phyloP scores from a whole-genome alignment of 1,140 invertebrate species.

The Dreissena rostriformis region DNA sequence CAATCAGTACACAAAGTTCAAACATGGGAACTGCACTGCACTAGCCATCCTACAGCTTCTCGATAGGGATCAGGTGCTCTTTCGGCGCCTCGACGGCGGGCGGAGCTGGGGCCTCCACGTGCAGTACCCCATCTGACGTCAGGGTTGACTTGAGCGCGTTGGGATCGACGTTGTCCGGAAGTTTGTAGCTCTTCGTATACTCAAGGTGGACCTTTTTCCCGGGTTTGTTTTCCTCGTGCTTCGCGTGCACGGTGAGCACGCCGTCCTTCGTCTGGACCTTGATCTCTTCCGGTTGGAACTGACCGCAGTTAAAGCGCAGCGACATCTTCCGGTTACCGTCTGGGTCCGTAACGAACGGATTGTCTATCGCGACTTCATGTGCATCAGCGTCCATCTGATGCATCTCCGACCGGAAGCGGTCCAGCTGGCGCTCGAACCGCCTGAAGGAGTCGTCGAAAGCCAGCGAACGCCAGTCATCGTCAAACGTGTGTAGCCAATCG shows the following conservation, averaged over 20 bases:
- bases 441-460: constrained; percentile 11
- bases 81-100: constrained; percentile 63
- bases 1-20: no score
- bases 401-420: constrained; percentile 14
- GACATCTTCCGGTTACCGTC: constrained; percentile 72
- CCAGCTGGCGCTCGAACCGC: constrained; percentile 35
- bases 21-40: no score
- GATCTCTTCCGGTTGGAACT: constrained; percentile 78
- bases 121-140: constrained; percentile 76
- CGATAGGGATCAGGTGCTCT: constrained; percentile 74
- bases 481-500: constrained; percentile 12
- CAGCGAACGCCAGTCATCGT: constrained; percentile 12
- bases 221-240: constrained; percentile 71
- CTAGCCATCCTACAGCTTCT: constrained; percentile 40
- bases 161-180: constrained; percentile 76
- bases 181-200: constrained; percentile 74
- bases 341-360: constrained; percentile 55
- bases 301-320: constrained; percentile 75
- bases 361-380: background rate
- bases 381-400: constrained; percentile 17
- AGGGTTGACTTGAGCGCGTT: constrained; percentile 72
- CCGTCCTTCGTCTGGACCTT: constrained; percentile 74
- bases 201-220: constrained; percentile 71
- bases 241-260: constrained; percentile 71
- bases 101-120: constrained; percentile 77